Evolutionary conservation across 2,888 invertebrate genomes (phyloP), one percentile per base, ranked within the genome.

Genomic region (Penaeus monodon): DNA sequence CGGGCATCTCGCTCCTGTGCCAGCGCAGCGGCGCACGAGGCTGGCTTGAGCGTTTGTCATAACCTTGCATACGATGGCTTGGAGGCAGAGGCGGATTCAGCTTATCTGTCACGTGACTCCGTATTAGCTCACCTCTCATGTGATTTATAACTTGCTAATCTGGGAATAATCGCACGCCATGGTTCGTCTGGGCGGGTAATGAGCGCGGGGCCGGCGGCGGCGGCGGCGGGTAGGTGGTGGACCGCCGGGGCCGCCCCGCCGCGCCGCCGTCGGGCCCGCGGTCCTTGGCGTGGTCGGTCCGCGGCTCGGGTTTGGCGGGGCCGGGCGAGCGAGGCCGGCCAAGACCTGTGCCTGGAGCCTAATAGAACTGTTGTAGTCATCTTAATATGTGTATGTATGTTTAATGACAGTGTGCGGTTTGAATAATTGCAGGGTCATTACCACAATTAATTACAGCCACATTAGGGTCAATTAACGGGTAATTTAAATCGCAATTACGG

Each of bases 341-440:
- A 33, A 73, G 33, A 73, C 73, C 29, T 38, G 29, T 29, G 29
- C 29, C 29, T 29, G 29, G 22, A 65, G 65, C 77, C 49, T 85
- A 85, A 85, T 85, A 85, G 84, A 85, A 85, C 70, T 79, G 63
- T 85, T 79, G 84, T 79, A 78, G 68, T 68, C 27, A 57, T 85
- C 78, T 79, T 85, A 79, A 79, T 79, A 33, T 79, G 79, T 49
- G 84, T 84, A 68, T 66, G 79, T 79, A 66, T 79, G 84, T 49
- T 76, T 85, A 85, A 85, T 79, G 84, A 79, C 84, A 79, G 81
- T 81, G 66, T 81, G 76, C 73, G 85, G 81, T 49, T 64, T 86
- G 81, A 86, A 44, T 86, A 86, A 86, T 86, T 81, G 81, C 86
- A 29, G 76, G 81, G 77, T 66, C 63, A 86, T 86, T 86, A 86